Conservation (phyloP, 2,888 invertebrate species). For the Chymomyza caudatula region DNA sequence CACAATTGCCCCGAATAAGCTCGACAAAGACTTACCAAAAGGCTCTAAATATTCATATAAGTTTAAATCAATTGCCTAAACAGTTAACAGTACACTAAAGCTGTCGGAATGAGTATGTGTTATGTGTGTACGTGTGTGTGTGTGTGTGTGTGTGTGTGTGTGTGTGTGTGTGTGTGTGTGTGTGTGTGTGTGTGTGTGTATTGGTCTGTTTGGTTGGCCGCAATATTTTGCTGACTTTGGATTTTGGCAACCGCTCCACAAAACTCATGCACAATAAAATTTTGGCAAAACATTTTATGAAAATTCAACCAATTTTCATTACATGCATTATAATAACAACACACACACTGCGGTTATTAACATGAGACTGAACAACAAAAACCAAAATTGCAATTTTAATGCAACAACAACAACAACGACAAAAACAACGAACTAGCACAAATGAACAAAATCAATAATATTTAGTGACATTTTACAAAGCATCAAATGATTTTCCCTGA, state of each 20-base stretch:
- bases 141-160: not conserved
- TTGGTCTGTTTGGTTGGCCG: not conserved
- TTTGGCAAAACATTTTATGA: slow-evolving; percentile 26
- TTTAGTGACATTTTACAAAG: not conserved
- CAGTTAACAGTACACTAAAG: not conserved
- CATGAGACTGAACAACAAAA: slow-evolving; percentile 12
- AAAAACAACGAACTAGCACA: not conserved
- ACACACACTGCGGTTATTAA: slow-evolving; percentile 33
- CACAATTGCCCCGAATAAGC: not conserved
- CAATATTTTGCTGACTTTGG: slow-evolving; percentile 25
- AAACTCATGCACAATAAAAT: slow-evolving; percentile 28
- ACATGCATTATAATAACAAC: slow-evolving; percentile 22
- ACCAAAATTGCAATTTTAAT: slow-evolving; percentile 37
- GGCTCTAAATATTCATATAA: not conserved
- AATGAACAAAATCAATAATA: slow-evolving; percentile 43
- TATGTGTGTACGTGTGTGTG: not conserved
- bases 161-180: not conserved
- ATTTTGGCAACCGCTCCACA: slow-evolving; percentile 27
- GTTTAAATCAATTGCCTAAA: not conserved
- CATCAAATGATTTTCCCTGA: not conserved
- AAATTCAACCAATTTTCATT: slow-evolving; percentile 47
- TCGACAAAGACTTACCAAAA: not conserved
- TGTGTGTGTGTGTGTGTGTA: not conserved
- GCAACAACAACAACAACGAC: slow-evolving; percentile 16
- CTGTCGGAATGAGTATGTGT: not conserved